Evolutionary conservation across 2,113 vertebrate species (phyloP).

Genomic region (Felis chaus): DNA sequence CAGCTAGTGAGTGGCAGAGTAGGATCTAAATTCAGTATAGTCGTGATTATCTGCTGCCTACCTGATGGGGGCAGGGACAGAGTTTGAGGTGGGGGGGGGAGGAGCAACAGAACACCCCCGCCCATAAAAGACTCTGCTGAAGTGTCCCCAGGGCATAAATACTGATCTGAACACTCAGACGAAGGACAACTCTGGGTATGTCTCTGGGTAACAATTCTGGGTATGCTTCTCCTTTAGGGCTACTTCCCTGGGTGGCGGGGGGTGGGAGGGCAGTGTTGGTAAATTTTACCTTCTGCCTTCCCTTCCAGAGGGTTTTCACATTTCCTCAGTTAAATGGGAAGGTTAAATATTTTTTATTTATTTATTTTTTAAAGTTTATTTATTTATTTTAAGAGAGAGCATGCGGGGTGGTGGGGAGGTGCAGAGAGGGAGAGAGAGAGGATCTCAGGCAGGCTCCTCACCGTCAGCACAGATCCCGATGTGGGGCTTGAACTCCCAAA

Average conservation of each 20-base stretch:
- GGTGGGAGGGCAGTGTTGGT: neutral
- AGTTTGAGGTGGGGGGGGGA: neutral
- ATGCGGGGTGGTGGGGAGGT: too few species aligned
- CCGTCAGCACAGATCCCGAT: too few species aligned
- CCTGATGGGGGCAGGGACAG: neutral
- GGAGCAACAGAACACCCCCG: neutral
- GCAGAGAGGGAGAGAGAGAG: too few species aligned
- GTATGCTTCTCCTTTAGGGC: neutral
- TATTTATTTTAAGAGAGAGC: too few species aligned
- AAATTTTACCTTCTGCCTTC: neutral
- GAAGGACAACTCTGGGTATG: neutral
- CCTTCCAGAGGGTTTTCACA: neutral
- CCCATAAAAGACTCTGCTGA: neutral
- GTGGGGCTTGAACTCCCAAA: too few species aligned
- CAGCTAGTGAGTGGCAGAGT: neutral
- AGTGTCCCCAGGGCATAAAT: neutral
- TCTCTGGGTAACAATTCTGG: neutral
- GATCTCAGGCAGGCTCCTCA: too few species aligned
- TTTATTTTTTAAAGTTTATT: too few species aligned
- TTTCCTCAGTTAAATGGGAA: neutral
- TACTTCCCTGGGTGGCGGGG: neutral
- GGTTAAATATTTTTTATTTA: neutral
- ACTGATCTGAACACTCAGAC: neutral
- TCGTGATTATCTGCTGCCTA: neutral
- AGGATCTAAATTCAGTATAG: neutral